These are phyloP conservation scores for Danio choprae DNA, from an alignment of 2,797 vertebrate species.

Conservation along the genomic window DNA sequence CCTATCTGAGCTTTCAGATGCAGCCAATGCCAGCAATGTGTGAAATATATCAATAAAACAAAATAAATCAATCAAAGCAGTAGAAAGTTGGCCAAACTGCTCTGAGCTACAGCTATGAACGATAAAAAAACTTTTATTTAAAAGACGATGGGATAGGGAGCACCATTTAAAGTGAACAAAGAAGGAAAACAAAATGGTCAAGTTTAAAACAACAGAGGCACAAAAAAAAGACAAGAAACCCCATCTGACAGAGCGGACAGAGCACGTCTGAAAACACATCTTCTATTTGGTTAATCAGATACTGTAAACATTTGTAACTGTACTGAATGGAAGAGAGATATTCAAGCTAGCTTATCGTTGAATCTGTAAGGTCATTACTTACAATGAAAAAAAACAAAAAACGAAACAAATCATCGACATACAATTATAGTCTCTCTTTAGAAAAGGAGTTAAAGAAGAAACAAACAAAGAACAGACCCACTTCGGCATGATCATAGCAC, in stretches of 20 bases:
- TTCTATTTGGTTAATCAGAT: constrained; percentile 84
- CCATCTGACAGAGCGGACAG: constrained; percentile 69
- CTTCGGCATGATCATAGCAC: constrained; percentile 73
- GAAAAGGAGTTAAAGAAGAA: constrained; percentile 66
- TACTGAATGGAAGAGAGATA: constrained; percentile 75
- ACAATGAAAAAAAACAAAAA: constrained; percentile 16
- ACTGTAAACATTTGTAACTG: constrained; percentile 83
- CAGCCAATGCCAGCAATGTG: too few species aligned
- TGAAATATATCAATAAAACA: constrained; percentile 31
- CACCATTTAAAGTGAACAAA: constrained; percentile 69
- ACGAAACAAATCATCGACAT: constrained; percentile 47
- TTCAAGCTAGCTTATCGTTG: constrained; percentile 83
- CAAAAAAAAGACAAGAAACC: constrained; percentile 67
- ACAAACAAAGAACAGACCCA: constrained; percentile 61
- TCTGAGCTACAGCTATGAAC: constrained; percentile 13
- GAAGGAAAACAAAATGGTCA: constrained; percentile 67
- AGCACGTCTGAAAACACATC: constrained; percentile 70
- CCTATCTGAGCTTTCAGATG: too few species aligned
- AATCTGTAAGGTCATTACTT: constrained; percentile 76
- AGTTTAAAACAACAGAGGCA: constrained; percentile 78
- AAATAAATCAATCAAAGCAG: neutral
- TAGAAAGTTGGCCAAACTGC: neutral
- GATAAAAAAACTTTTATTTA: constrained; percentile 38
- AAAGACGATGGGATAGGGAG: constrained; percentile 68
- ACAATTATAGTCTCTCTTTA: constrained; percentile 66